Percentiles rank a stretch among this genome's conserved stretches.
Evolutionary conservation across 2,113 vertebrate species (phyloP).

Genomic region (Turnix velox): DNA sequence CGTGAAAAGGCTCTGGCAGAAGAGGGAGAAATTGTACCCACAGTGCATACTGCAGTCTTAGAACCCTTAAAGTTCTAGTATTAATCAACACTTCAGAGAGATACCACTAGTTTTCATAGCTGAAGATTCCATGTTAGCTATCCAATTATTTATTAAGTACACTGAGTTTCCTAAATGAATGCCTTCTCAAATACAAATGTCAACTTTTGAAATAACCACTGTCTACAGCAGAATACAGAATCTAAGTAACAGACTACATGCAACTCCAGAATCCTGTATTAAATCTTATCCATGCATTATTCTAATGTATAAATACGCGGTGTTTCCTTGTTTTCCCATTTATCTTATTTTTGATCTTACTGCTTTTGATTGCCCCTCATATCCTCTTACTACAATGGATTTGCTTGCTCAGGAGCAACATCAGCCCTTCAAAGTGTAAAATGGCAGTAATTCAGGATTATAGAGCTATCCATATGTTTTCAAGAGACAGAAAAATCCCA

Average conservation of each 20-base stretch:
- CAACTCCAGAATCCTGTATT: background rate
- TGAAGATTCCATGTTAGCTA: background rate
- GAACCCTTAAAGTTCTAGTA: background rate
- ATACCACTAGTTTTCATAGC: background rate
- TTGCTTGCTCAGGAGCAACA: background rate
- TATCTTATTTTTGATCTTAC: background rate
- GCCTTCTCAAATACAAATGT: background rate
- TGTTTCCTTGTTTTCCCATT: background rate
- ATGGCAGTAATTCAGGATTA: background rate
- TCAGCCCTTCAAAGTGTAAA: background rate
- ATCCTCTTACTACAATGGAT: background rate
- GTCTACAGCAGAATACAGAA: background rate
- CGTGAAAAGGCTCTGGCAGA: background rate
- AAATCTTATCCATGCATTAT: background rate
- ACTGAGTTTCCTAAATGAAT: background rate
- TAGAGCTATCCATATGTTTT: background rate
- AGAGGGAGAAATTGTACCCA: background rate
- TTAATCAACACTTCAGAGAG: background rate
- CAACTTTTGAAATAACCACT: background rate
- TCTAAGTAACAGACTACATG: background rate
- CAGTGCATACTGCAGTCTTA: background rate
- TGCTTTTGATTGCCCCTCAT: background rate
- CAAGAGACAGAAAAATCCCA: conserved; percentile 1
- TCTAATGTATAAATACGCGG: background rate
- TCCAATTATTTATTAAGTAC: background rate